Base-by-base conservation (phyloP, 2,113 vertebrate species). In the Ailurus styani region DNA sequence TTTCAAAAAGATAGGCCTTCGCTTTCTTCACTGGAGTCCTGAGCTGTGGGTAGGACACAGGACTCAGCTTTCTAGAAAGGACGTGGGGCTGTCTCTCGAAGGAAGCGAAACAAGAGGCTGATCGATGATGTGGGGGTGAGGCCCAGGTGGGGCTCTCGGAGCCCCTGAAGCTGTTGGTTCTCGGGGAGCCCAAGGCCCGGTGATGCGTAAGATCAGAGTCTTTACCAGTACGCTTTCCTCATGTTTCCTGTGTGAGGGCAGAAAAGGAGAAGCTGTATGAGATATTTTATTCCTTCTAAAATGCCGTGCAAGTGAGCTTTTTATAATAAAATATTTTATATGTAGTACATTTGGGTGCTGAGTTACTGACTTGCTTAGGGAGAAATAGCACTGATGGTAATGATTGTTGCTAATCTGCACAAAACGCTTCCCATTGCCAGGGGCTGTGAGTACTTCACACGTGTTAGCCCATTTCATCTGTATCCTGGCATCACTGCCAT, bases 261-360 rank as follows among this genome's bases (percentile, higher is more conserved):
- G 23, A 18, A 77, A 52, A 47, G 31, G 50, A 70, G 45, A 68
- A 68, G 27, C 68, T 4, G 31, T 42, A 2, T 2, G 8, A 45
- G 50, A 70, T 34, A 3, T 37, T 57, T 40, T 31, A 0, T 47
- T 52, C 82, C 85, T 93, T 92, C 62, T 87, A 47, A 68, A 93
- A 5, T 5, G 72, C 84, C 27, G 1, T 15, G 90, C 7, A 6
- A 52, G 52, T n/a, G 95, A 97, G 93, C 42, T 94, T 95, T 97
- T 86, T 50, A 42, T 95, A 93, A 99, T 98, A 98, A 99, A 99
- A 97, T 40, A 11, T 98, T 98, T 98, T 98, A 6, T 98, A 98
- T 55, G 0, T 47, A 45, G 50, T 34, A 20, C 57, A 1, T 29
- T 23, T 3, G 64, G 14, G 47, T 87, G 20, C 55, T n/a, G 40